Evolutionary conservation across 2,888 invertebrate genomes (phyloP), one percentile per base, ranked within the genome.

Genomic region (Hypomecis atomaria): DNA sequence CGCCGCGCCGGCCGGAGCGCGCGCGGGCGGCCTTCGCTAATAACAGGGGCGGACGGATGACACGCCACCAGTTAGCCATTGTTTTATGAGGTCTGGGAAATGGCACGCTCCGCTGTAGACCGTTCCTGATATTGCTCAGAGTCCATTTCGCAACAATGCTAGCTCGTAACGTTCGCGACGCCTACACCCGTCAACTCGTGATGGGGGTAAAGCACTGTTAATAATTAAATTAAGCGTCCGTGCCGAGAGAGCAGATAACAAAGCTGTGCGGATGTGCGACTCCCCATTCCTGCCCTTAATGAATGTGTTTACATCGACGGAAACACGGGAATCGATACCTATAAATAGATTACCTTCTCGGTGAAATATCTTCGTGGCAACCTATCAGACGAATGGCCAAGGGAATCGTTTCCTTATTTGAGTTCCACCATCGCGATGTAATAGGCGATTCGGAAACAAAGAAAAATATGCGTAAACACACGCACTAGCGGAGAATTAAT

Each of bases 141-240:
- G 75, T 79, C 74, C 76, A 78, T 82, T 82, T 80, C 72, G 69
- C 65, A 75, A 74, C 80, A 75, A 74, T 74, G 69, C 73, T 67
- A 63, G 63, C 66, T 70, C 69, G 70, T 76, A 75, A 77, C 77
- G 74, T 77, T 81, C 77, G 77, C 71, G 66, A 62, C 73, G 71
- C 72, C 73, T 69, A 53, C 73, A 70, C 72, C 72, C 70, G 69
- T 74, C 76, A 76, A 73, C 66, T 73, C 71, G 66, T 77, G 79
- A 81, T 72, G 69, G 75, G 77, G 75, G 79, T 78, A 78, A 75
- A 79, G 72, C 74, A 72, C 73, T 81, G 81, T 83, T 79, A 80
- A 82, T 85, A 84, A 85, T 85, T 86, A 81, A 84, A 84, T 84
- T 78, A 81, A 69, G 71, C 66, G 67, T 70, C 68, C 72, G 71